Conservation (phyloP, 2,797 vertebrate genomes). For the Anabas testudineus region DNA sequence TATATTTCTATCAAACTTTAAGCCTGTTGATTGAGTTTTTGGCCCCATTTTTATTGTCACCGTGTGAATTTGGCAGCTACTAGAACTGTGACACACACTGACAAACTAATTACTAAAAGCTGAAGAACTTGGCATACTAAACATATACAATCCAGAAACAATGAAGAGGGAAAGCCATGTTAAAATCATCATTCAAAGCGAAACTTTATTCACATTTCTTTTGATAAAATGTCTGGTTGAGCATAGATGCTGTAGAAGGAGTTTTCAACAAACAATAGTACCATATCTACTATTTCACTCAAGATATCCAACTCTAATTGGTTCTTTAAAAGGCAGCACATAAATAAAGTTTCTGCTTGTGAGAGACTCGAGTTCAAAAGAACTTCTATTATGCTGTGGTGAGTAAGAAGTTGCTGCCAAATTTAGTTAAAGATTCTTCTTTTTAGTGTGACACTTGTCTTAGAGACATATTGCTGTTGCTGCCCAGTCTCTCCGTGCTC, state of each 20-base stretch:
- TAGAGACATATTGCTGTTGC: slow-evolving; percentile 37
- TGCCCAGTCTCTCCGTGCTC: slow-evolving; percentile 43
- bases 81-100: not conserved
- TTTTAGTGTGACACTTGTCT: slow-evolving; percentile 58
- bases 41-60: not conserved
- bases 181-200: too few relatives aligned
- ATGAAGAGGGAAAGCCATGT: not conserved
- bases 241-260: too few relatives aligned
- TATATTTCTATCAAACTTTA: not conserved
- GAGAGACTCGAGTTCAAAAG: not conserved
- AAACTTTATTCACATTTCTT: too few relatives aligned
- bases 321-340: not conserved
- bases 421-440: slow-evolving; percentile 48
- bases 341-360: not conserved
- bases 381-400: not conserved
- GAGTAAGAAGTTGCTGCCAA: slow-evolving; percentile 15
- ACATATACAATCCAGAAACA: not conserved
- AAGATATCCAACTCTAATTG: not conserved
- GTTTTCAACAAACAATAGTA: too few relatives aligned
- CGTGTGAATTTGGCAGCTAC: not conserved
- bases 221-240: not conserved
- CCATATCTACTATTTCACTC: not conserved
- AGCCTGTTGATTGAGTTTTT: not conserved
- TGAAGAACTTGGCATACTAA: not conserved
- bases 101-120: not conserved